Evolutionary conservation across 2,888 invertebrate genomes (phyloP), one percentile per base, ranked within the genome.

Genomic region (Caradrina clavipalpis): DNA sequence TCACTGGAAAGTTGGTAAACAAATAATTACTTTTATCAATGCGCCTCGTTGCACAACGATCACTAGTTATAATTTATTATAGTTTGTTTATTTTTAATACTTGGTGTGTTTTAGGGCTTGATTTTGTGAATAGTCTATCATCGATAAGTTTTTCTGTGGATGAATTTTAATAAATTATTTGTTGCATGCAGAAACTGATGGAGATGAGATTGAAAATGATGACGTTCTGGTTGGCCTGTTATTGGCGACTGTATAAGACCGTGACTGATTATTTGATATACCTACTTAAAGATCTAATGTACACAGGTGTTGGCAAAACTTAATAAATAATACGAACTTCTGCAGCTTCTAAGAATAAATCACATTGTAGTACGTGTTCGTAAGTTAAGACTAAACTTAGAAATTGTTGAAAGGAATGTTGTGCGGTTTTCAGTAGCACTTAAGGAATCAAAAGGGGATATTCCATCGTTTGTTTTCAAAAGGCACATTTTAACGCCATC

Each of bases 21-120:
- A 78, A 78, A 74, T 69, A 56, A 73, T 73, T 67, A 74, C 58
- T 57, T 62, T 77, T 78, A 78, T 78, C 77, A 35, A 69, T 47
- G n/a, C n/a, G 69, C 69, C 55, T 68, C 64, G 57, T 78, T 78
- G 63, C 78, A 51, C 78, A 78, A 78, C 66, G 8, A 21, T 55
- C 10, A 26, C 49, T 53, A n/a, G n/a, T n/a, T n/a, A 11, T 56
- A 60, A 69, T 64, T 64, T 78, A 69, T 64, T 57, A 69, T 69
- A 69, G 57, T 67, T 55, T 66, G 49, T 59, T 69, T 57, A 35
- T 21, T 35, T 69, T 73, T 39, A 62, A 8, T 49, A 11, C 39
- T 47, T 54, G 13, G 0, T 49, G 15, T 54, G 47, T 73, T 53
- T 51, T 31, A n/a, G 21, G 22, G 22, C 0, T 59, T 56, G 49